Conservation (phyloP, 2,113 vertebrate species). For the Marmota monax region DNA sequence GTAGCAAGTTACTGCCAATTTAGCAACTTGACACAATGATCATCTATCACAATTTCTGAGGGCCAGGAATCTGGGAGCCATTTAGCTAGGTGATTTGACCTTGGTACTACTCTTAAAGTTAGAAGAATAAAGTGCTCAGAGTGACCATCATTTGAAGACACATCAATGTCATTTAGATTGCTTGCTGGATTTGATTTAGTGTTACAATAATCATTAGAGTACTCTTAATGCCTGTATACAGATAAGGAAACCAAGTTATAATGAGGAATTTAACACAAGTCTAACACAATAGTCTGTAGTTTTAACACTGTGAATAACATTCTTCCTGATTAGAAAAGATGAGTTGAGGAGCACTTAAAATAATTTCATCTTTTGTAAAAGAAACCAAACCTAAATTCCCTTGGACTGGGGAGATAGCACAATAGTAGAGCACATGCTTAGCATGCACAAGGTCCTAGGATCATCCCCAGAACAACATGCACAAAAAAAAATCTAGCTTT, state of each 20-base stretch:
- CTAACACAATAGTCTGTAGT: not conserved
- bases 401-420: not conserved
- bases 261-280: not conserved
- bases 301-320: not conserved
- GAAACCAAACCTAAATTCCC: not conserved
- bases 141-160: not conserved
- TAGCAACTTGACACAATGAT: not conserved
- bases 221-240: not conserved
- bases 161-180: not conserved
- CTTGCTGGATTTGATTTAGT: not conserved
- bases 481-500: conserved; percentile 7
- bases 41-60: not conserved
- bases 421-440: not conserved
- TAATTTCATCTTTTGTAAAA: not conserved
- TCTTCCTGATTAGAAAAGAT: not conserved
- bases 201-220: not conserved
- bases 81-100: not conserved
- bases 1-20: not conserved
- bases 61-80: not conserved
- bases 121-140: not conserved
- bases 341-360: not conserved
- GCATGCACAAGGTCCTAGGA: not conserved
- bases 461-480: not conserved
- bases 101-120: not conserved
- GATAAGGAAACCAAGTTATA: not conserved